These are phyloP conservation scores for Pocillopora verrucosa DNA, from an alignment of 64 coral and sea anemone species.

Conservation along the genomic window DNA sequence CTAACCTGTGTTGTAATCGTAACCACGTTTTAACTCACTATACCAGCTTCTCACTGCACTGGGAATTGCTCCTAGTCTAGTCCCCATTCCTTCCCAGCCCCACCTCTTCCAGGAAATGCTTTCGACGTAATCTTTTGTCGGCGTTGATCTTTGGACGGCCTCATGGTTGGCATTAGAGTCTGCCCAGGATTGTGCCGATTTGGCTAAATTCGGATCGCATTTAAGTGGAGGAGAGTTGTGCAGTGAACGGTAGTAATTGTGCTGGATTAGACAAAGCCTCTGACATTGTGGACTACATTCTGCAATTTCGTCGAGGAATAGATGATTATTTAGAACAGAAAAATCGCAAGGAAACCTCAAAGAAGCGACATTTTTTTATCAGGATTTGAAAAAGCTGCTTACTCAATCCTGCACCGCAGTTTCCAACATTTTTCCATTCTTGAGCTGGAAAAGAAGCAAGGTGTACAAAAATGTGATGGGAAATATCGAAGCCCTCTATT, in stretches of 20 bases:
- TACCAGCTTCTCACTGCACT: conserved; percentile 86
- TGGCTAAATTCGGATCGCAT: conserved; percentile 72
- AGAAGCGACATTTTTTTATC: too few species aligned
- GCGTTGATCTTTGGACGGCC: too few species aligned
- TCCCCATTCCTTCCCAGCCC: conserved; percentile 60
- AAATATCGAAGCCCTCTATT: too few species aligned
- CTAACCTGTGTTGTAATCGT: conserved; percentile 47
- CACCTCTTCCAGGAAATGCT: conserved; percentile 79
- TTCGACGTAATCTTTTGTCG: too few species aligned
- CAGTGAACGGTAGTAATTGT: conserved; percentile 74
- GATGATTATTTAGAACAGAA: too few species aligned
- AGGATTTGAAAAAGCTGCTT: background rate
- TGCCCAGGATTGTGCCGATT: too few species aligned
- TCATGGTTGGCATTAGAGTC: too few species aligned
- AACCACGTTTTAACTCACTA: conserved; percentile 70
- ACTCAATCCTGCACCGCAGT: conserved; percentile 23
- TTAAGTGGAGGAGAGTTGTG: conserved; percentile 56
- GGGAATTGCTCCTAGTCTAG: conserved; percentile 68
- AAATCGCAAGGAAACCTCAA: too few species aligned
- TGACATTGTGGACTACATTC: conserved; percentile 69
- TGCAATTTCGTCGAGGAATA: background rate
- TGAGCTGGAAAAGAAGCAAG: background rate
- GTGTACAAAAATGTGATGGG: too few species aligned
- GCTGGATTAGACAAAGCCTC: conserved; percentile 61
- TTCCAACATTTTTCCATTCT: conserved; percentile 39